Percentiles rank a stretch among this genome's conserved stretches.
These are phyloP conservation scores for Augochlorella aurata DNA, from an alignment of 2,888 invertebrate genomes.

Conservation along the genomic window DNA sequence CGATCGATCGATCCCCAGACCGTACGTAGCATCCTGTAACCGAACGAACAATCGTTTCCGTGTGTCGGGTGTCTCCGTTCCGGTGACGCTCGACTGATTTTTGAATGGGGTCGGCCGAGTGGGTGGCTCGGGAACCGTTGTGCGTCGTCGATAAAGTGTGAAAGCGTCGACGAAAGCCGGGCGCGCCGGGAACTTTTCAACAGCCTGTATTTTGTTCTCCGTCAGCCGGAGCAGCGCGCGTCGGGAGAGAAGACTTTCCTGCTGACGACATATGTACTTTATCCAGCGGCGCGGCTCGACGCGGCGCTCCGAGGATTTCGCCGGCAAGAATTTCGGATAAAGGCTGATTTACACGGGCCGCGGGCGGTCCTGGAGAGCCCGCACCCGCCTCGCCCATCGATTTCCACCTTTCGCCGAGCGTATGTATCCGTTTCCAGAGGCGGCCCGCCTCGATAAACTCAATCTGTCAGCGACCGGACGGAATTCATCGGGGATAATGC, in stretches of 20 bases:
- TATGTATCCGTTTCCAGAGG: slow-evolving; percentile 31
- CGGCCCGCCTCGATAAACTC: slow-evolving; percentile 29
- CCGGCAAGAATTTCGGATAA: slow-evolving; percentile 51
- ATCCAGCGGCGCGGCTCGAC: slow-evolving; percentile 35
- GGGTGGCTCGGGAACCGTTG: background rate
- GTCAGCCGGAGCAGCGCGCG: slow-evolving; percentile 40
- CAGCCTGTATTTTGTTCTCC: slow-evolving; percentile 66
- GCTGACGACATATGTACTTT: slow-evolving; percentile 62
- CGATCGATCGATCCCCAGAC: too few species aligned
- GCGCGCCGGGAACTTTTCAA: slow-evolving; percentile 65
- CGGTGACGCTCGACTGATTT: slow-evolving; percentile 27
- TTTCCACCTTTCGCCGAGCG: slow-evolving; percentile 19
- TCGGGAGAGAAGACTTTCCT: slow-evolving; percentile 39
- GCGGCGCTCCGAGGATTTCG: slow-evolving; percentile 51
- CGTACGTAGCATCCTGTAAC: background rate
- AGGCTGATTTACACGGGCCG: slow-evolving; percentile 55
- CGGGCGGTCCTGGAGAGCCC: slow-evolving; percentile 1
- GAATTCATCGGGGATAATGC: slow-evolving; percentile 39
- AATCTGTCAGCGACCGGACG: slow-evolving; percentile 25
- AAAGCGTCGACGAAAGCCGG: slow-evolving; percentile 51
- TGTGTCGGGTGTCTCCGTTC: slow-evolving; percentile 4
- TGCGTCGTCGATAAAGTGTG: slow-evolving; percentile 65
- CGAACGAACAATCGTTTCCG: background rate
- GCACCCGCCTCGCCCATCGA: slow-evolving; percentile 26
- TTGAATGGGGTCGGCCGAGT: background rate